Percentiles rank a stretch among this genome's conserved stretches.
Evolutionary conservation across 2,888 invertebrate genomes (phyloP).

Genomic region (Ctenicera cuprea): DNA sequence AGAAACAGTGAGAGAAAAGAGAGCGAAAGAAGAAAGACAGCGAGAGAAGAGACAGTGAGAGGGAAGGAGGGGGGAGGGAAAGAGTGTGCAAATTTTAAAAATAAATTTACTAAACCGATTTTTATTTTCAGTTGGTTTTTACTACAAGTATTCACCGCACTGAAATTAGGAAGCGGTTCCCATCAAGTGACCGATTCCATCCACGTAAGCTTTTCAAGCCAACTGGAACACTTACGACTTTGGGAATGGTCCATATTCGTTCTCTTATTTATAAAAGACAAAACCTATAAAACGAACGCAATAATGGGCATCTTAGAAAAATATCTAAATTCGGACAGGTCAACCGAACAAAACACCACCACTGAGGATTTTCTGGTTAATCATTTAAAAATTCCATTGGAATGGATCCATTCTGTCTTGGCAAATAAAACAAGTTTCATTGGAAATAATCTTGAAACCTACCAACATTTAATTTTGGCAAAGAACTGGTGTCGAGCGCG

Average conservation of each 20-base stretch:
- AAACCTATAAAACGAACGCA: conserved; percentile 76
- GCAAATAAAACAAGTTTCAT: conserved; percentile 74
- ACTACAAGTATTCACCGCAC: conserved; percentile 79
- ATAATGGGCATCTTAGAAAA: conserved; percentile 83
- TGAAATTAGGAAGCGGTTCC: conserved; percentile 80
- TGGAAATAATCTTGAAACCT: conserved; percentile 69
- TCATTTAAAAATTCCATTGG: conserved; percentile 80
- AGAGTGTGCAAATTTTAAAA: too few species aligned
- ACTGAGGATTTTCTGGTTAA: conserved; percentile 78
- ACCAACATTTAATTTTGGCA: conserved; percentile 83
- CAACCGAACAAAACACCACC: conserved; percentile 70
- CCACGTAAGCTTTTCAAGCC: conserved; percentile 84
- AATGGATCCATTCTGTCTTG: conserved; percentile 88
- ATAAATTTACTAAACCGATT: conserved; percentile 48
- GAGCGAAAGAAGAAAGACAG: too few species aligned
- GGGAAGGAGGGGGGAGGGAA: too few species aligned
- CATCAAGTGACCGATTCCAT: conserved; percentile 76
- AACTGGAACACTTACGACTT: conserved; percentile 86
- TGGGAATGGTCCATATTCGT: conserved; percentile 94
- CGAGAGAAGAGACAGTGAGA: too few species aligned
- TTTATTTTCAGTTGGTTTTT: conserved; percentile 81
- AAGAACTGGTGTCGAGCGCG: conserved; percentile 86
- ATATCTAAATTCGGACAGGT: conserved; percentile 77
- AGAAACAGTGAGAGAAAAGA: too few species aligned
- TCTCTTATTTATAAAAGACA: conserved; percentile 80